Evolutionary conservation across 2,113 vertebrate species (phyloP).

Genomic region (Neofelis nebulosa): DNA sequence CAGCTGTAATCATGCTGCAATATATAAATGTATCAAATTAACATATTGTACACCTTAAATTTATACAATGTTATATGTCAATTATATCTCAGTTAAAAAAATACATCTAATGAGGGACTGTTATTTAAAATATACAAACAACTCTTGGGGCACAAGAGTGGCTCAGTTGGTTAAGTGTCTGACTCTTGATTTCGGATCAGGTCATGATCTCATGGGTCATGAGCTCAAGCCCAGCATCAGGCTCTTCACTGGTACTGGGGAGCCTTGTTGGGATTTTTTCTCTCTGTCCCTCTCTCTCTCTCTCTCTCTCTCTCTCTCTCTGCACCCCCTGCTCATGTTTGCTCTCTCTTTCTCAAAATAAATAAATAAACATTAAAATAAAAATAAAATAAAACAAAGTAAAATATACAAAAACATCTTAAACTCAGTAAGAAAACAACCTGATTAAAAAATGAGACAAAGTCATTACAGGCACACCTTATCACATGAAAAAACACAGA

Average conservation of each 20-base stretch:
- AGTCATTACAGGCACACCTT: background rate
- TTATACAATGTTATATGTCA: background rate
- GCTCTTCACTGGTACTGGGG: too few relatives aligned
- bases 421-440: background rate
- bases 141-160: background rate
- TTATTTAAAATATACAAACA: background rate
- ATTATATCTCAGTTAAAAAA: background rate
- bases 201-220: too few relatives aligned
- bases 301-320: too few relatives aligned
- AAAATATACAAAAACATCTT: background rate
- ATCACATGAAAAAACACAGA: background rate
- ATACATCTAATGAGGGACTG: background rate
- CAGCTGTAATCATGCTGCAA: background rate
- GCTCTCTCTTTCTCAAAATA: too few relatives aligned
- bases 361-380: too few relatives aligned
- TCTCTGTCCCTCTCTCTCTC: too few relatives aligned
- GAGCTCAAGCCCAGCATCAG: too few relatives aligned
- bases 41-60: background rate
- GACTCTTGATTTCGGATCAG: too few relatives aligned
- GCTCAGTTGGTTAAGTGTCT: too few relatives aligned
- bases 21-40: background rate
- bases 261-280: too few relatives aligned
- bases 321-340: too few relatives aligned
- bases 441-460: background rate
- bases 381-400: too few relatives aligned